Evolutionary conservation across 2,113 vertebrate species (phyloP).

Genomic region (Eolophus roseicapilla): DNA sequence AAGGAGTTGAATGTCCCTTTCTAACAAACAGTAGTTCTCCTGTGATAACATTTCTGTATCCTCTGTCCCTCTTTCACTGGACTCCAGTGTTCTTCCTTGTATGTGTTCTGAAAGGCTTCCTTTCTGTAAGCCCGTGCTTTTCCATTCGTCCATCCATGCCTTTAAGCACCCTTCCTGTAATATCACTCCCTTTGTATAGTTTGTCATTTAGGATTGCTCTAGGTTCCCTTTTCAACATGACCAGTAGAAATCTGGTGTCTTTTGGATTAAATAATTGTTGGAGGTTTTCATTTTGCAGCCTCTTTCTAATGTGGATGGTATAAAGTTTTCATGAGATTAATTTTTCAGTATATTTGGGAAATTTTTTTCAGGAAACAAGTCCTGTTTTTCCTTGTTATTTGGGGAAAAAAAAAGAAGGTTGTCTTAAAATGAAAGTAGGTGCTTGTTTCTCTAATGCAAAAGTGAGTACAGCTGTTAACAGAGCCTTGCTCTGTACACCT

Average conservation of each 20-base stretch:
- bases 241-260: not conserved
- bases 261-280: not conserved
- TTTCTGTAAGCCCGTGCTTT: slow-evolving; percentile 23
- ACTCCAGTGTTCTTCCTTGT: slow-evolving; percentile 23
- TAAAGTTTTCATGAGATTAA: not conserved
- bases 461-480: not conserved
- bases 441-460: not conserved
- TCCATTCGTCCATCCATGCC: not conserved
- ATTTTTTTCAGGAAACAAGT: not conserved
- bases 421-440: not conserved
- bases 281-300: not conserved
- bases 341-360: not conserved
- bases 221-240: not conserved
- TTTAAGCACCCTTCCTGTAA: not conserved
- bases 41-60: slow-evolving; percentile 46
- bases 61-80: slow-evolving; percentile 24
- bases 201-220: not conserved
- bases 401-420: not conserved
- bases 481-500: not conserved
- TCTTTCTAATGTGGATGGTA: not conserved
- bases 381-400: not conserved
- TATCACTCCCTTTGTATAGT: not conserved
- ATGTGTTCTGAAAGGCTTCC: slow-evolving; percentile 42
- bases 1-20: slow-evolving; percentile 31
- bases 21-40: slow-evolving; percentile 36